These are phyloP conservation scores for Corticium candelabrum DNA, from an alignment of 37 sponge, comb jelly and placozoan species.

Conservation along the genomic window DNA sequence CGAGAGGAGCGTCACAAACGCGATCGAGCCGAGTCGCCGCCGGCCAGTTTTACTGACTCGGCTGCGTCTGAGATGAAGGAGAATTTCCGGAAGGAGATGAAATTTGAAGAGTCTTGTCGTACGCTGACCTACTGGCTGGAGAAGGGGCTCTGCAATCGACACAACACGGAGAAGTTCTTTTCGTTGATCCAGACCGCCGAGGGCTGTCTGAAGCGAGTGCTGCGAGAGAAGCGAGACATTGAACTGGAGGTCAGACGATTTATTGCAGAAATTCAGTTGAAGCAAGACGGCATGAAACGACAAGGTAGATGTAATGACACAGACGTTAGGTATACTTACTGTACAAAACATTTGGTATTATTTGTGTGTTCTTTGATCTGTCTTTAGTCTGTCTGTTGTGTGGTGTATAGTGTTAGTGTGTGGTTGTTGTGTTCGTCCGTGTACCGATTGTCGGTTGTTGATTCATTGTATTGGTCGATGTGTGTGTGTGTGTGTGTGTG, in stretches of 20 bases:
- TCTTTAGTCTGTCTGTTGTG: no score
- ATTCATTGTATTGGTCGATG: no score
- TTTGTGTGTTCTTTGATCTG: no score
- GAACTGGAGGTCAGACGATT: not conserved
- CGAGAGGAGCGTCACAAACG: not conserved
- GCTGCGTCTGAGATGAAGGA: not conserved
- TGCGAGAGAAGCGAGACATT: not conserved
- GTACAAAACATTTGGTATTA: no score
- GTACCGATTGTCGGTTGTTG: no score
- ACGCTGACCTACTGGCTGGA: not conserved
- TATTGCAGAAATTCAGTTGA: not conserved
- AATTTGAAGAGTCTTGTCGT: not conserved
- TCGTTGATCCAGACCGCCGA: not conserved
- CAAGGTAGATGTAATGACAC: no score
- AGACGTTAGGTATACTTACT: no score
- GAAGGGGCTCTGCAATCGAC: not conserved
- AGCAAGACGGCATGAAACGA: not conserved
- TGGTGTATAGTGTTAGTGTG: no score
- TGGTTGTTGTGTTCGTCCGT: no score
- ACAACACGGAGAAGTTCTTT: slow-evolving; percentile 1
- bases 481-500: no score
- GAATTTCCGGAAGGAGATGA: not conserved
- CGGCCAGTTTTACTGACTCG: not conserved
- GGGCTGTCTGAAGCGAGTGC: not conserved
- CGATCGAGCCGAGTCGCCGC: not conserved